A percentile compares a stretch with the other conserved stretches of the same genome.
These are phyloP conservation scores for Hylyphantes graminicola DNA, from an alignment of 1,140 invertebrate species.

Conservation along the genomic window DNA sequence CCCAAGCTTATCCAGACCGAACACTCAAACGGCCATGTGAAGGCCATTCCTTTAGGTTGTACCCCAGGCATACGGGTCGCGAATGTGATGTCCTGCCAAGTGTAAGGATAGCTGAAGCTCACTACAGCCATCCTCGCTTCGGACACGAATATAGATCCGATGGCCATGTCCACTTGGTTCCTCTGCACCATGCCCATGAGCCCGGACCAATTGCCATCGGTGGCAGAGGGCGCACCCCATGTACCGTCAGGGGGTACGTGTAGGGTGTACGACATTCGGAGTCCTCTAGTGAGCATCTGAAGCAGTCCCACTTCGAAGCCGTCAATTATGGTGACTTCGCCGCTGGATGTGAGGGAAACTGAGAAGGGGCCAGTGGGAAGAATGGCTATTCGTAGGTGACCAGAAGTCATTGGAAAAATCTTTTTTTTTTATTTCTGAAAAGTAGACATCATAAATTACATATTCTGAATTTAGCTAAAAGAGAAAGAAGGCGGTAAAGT, in stretches of 20 bases:
- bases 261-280: neutral
- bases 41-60: neutral
- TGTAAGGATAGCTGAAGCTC: constrained; percentile 12
- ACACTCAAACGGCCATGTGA: neutral
- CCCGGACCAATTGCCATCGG: constrained; percentile 12
- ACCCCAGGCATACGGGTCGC: neutral
- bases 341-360: neutral
- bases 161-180: neutral
- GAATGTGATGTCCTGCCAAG: constrained; percentile 18
- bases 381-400: neutral
- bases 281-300: neutral
- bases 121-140: neutral
- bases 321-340: neutral
- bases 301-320: constrained; percentile 2
- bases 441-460: neutral
- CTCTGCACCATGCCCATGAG: constrained; percentile 15
- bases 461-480: neutral
- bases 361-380: constrained; percentile 8
- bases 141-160: constrained; percentile 12
- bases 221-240: neutral
- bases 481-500: neutral
- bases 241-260: neutral
- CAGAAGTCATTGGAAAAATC: neutral
- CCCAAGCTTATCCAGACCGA: neutral
- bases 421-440: neutral